phyloP scores from a whole-genome alignment of 2,888 invertebrate species.

The Aphrophora alni region DNA sequence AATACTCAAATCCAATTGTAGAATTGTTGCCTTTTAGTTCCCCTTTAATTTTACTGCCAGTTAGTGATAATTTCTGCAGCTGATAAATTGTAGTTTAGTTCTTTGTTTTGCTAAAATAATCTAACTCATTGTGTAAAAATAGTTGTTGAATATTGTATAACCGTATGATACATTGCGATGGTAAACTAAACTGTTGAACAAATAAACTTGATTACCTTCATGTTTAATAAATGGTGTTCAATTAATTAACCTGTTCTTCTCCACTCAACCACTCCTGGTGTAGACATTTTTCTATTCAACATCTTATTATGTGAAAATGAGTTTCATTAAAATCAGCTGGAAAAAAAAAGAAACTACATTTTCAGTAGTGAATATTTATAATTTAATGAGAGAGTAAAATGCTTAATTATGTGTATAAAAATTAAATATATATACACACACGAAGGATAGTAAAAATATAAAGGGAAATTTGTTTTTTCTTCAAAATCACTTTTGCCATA shows the following conservation, averaged over 20 bases:
- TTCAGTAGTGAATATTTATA: too few relatives aligned
- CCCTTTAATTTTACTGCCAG: background rate
- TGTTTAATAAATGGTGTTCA: background rate
- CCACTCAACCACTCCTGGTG: too few relatives aligned
- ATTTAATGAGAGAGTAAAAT: too few relatives aligned
- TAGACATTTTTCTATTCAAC: too few relatives aligned
- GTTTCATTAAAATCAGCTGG: too few relatives aligned
- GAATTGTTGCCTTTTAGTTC: background rate
- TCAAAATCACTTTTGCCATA: too few relatives aligned
- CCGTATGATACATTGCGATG: background rate
- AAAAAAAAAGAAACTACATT: too few relatives aligned
- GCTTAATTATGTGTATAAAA: too few relatives aligned
- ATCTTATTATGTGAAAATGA: too few relatives aligned
- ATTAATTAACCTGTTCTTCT: background rate
- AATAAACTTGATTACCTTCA: slow-evolving; percentile 36
- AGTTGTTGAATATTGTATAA: background rate
- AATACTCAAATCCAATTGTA: background rate
- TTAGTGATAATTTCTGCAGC: background rate
- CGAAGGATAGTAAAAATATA: too few relatives aligned
- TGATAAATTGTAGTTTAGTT: background rate
- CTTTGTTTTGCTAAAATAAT: background rate
- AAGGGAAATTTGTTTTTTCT: too few relatives aligned
- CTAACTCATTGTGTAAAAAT: background rate
- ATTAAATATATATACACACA: too few relatives aligned
- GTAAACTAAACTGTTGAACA: slow-evolving; percentile 32